These are phyloP conservation scores for Pholis gunnellus DNA, from an alignment of 2,113 vertebrate genomes.

Conservation along the genomic window DNA sequence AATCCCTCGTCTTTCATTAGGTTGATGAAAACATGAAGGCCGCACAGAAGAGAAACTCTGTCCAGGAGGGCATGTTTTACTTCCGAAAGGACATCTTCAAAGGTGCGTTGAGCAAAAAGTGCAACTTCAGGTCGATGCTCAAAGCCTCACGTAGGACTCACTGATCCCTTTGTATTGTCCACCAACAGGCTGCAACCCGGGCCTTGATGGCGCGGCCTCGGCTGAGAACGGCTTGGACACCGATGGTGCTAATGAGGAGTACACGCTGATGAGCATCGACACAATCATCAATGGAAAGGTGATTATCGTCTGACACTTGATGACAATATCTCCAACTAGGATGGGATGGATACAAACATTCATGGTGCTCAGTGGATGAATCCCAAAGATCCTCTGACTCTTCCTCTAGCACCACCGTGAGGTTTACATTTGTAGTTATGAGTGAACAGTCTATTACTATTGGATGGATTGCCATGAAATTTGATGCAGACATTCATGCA, in stretches of 20 bases:
- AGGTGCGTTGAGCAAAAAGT: slow-evolving; percentile 80
- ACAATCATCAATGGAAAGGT: slow-evolving; percentile 99
- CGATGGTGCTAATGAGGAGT: slow-evolving; percentile 85
- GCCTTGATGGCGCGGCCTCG: slow-evolving; percentile 86
- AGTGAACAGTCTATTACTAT: neutral
- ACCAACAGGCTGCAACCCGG: slow-evolving; percentile 88
- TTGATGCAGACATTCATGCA: neutral
- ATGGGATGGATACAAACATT: neutral
- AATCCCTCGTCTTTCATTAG: slow-evolving; percentile 71
- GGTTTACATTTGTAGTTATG: neutral
- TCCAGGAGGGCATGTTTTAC: slow-evolving; percentile 93
- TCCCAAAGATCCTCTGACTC: too few relatives aligned
- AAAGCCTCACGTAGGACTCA: neutral
- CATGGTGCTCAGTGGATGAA: neutral
- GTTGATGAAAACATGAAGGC: slow-evolving; percentile 98
- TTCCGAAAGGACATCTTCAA: slow-evolving; percentile 97
- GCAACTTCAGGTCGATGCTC: fast-evolving
- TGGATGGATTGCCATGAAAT: neutral
- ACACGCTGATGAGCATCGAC: slow-evolving; percentile 95
- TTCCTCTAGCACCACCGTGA: neutral
- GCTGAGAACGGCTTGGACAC: slow-evolving; percentile 86
- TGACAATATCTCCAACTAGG: neutral
- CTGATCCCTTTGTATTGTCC: neutral
- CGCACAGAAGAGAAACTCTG: slow-evolving; percentile 95
- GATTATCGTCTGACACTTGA: neutral